Evolutionary conservation across 2,888 invertebrate genomes (phyloP).

Genomic region (Galerucella calmariensis): DNA sequence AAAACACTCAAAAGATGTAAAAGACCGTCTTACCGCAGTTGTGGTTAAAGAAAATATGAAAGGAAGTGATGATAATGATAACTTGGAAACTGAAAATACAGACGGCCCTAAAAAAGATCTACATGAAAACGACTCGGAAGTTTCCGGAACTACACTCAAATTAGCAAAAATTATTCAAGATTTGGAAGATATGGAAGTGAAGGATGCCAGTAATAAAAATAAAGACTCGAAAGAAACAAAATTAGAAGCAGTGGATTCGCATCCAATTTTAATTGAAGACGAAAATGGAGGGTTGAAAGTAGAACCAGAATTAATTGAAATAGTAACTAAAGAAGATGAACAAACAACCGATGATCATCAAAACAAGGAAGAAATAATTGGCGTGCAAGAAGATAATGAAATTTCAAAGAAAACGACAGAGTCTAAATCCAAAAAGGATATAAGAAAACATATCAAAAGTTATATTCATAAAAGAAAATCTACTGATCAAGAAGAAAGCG

Average conservation of each 20-base stretch:
- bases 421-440: background rate
- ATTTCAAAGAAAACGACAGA: conserved; percentile 5
- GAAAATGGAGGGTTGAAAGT: background rate
- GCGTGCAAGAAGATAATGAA: conserved; percentile 22
- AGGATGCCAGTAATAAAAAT: background rate
- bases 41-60: background rate
- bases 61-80: background rate
- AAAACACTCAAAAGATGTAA: background rate
- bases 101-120: background rate
- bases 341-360: background rate
- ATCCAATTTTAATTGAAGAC: background rate
- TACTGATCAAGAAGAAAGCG: conserved; percentile 12
- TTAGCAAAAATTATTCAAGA: conserved; percentile 1
- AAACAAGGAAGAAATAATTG: conserved; percentile 24
- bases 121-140: background rate
- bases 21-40: background rate
- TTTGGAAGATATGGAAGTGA: background rate
- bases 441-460: conserved; percentile 17
- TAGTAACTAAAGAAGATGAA: conserved; percentile 15
- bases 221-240: background rate
- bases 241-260: background rate
- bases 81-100: background rate
- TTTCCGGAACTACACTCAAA: background rate
- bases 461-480: conserved; percentile 7
- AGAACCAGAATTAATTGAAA: background rate